Base-by-base conservation (phyloP, 2,888 invertebrate genomes). In the Branchellion lobata region DNA sequence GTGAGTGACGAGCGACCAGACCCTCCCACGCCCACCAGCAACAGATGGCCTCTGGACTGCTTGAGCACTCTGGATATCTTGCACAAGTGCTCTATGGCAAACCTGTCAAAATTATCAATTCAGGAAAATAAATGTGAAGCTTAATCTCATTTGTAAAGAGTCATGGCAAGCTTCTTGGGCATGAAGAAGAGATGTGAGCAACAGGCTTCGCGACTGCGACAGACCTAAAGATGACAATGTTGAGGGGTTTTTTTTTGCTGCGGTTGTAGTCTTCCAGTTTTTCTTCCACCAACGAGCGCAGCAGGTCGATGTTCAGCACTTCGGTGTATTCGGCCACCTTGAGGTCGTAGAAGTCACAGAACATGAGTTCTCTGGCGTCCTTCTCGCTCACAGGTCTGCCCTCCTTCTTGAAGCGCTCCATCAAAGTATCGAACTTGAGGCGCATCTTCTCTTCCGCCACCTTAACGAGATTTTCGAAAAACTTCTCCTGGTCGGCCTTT, bases 201-300 rank as follows among this genome's bases (percentile, higher is more conserved):
- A 18, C 27, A 77, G n/a, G n/a, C n/a, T n/a, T n/a, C n/a, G n/a
- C n/a, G n/a, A n/a, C n/a, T n/a, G 5, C 5, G 14, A 8, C 31
- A 36, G 21, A 86, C 86, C 87, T 86, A 83, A 88, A 88, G 74
- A 96, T 89, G 1, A 96, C 96, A 78, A 96, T 90, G 87, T 94
- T 93, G 96, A 96, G 96, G 0, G 96, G 95, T 85, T 95, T 96
- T 87, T 95, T 96, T 11, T 94, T 93, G 93, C 96, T 94, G 83
- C 94, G 93, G 87, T 96, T 96, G 86, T 92, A 96, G 86, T 96
- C 96, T 0, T 92, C 92, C 21, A 96, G 89, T 88, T 93, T 96
- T 0, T 92, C 92, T 84, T 96, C 95, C 0, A 95, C 94, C 5
- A 95, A 93, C 0, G 90, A 89, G 80, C 92, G 91, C 79, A 97